phyloP scores from a whole-genome alignment of 2,888 invertebrate genomes.

The Ophion costatus region DNA sequence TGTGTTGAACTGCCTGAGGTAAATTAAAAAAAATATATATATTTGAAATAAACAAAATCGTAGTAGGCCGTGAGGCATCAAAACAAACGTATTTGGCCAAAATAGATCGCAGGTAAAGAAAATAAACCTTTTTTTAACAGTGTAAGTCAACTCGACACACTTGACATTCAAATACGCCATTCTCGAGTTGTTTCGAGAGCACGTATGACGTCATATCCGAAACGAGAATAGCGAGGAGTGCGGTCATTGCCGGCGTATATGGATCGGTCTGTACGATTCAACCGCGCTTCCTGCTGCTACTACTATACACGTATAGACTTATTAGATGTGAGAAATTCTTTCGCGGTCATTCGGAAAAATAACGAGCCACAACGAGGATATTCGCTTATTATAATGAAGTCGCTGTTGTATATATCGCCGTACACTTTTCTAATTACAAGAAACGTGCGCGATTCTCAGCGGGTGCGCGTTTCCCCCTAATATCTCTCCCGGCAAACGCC shows the following conservation, averaged over 20 bases:
- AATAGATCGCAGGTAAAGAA: background rate
- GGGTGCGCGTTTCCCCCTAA: slow-evolving; percentile 12
- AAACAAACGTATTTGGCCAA: no score
- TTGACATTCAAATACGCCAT: background rate
- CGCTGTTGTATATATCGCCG: slow-evolving; percentile 11
- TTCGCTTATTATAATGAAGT: slow-evolving; percentile 21
- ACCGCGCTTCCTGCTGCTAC: slow-evolving; percentile 5
- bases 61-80: no score
- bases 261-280: slow-evolving; percentile 13
- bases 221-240: background rate
- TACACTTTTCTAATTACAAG: slow-evolving; percentile 54
- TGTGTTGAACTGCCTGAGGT: no score
- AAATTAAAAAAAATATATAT: no score
- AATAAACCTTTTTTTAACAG: background rate
- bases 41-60: no score
- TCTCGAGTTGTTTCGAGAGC: background rate
- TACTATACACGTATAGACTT: background rate
- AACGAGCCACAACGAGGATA: slow-evolving; percentile 28
- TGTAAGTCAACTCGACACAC: background rate
- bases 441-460: slow-evolving; percentile 47
- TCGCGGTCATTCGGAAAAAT: slow-evolving; percentile 26
- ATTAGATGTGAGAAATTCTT: slow-evolving; percentile 21
- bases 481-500: background rate
- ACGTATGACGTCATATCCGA: no score
- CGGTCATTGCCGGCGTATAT: slow-evolving; percentile 1